A percentile compares a stretch with the other conserved stretches of the same genome.
phyloP scores from a whole-genome alignment of 2,113 vertebrate genomes.

The Nyctibius bracteatus region DNA sequence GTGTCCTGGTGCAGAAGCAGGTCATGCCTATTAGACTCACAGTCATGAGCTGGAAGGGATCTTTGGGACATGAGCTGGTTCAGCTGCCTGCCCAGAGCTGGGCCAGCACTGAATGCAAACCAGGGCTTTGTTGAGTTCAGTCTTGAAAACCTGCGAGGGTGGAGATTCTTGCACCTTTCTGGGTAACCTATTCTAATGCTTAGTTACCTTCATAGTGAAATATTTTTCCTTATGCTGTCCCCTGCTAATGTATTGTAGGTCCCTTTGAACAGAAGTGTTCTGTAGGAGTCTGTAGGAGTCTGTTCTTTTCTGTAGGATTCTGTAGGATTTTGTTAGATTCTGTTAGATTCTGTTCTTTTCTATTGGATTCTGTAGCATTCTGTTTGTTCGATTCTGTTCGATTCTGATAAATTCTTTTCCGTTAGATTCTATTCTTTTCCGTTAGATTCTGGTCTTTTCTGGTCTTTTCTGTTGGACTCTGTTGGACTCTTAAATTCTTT shows the following conservation, averaged over 20 bases:
- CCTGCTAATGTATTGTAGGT: neutral
- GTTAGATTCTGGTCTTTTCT: no score
- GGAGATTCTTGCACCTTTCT: neutral
- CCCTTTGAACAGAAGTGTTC: neutral
- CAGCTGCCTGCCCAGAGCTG: neutral
- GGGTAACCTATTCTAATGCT: neutral
- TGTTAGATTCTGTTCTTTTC: no score
- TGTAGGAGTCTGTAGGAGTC: no score
- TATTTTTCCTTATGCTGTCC: neutral
- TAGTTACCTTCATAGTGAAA: neutral
- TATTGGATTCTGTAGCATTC: no score
- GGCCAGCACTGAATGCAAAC: neutral
- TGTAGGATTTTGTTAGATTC: no score
- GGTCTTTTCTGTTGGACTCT: no score
- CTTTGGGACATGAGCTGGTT: neutral
- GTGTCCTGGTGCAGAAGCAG: neutral
- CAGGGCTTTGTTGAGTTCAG: neutral
- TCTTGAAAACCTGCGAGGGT: neutral
- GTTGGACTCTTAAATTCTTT: no score
- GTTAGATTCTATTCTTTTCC: no score
- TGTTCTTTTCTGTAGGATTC: no score
- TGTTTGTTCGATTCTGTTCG: no score
- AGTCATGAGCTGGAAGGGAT: neutral
- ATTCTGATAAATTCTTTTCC: no score
- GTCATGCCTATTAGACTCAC: neutral